Base-by-base conservation (phyloP, 2,888 invertebrate genomes). In the Pheosia tremula region DNA sequence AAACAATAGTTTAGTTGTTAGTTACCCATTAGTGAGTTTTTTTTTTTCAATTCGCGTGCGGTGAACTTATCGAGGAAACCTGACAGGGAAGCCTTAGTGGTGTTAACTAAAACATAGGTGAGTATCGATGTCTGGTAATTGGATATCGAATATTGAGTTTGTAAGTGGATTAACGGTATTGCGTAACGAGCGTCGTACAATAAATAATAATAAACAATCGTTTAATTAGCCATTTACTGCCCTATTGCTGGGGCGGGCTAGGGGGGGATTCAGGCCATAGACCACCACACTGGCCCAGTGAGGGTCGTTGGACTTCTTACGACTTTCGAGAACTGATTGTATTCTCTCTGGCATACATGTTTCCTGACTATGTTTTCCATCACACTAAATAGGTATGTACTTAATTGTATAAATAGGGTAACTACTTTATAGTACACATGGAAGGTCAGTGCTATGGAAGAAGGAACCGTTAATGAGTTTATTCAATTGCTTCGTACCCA, bases 61-160 rank as follows among this genome's bases (percentile, higher is more conserved):
- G 76, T 79, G 74, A 74, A 75, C 69, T 73, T 68, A 58, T n/a
- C 9, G 52, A 72, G 65, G 79, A 88, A 85, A 83, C 86, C 85
- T 69, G 84, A 80, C 71, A 65, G 75, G 81, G 85, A 87, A 87
- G 76, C 84, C 84, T 71, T 80, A 72, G 71, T 64, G 66, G 66
- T 66, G 68, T 72, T 67, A 61, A 75, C 75, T 72, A 78, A 82
- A 83, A 83, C 79, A 81, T 84, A 82, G 82, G 88, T 86, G 77
- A 81, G 80, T 81, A 66, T 64, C 67, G 80, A 68, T 71, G 77
- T 81, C 73, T 73, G 73, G 67, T 85, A 85, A 87, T 86, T 82
- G 82, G 85, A 86, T 87, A 77, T 64, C 61, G 67, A 67, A 74
- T 68, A 77, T 69, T 62, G 56, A 66, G 56, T 70, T 70, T 69